Percentiles rank a stretch among this genome's conserved stretches.
These are phyloP conservation scores for Hyperoodon ampullatus DNA, from an alignment of 2,113 vertebrate species.

Conservation along the genomic window DNA sequence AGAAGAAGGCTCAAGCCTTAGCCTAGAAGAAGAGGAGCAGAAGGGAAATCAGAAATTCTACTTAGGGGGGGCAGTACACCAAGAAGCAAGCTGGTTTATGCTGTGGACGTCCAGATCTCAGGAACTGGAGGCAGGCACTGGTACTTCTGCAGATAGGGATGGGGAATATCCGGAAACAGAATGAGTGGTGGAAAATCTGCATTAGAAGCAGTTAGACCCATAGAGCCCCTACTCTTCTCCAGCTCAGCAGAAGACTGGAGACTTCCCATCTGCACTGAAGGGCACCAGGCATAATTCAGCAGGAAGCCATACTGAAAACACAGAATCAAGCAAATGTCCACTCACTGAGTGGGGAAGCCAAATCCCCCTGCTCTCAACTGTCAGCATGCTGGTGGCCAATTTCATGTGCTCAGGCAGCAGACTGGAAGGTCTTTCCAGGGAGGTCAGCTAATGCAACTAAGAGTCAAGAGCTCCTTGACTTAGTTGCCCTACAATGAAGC, in stretches of 20 bases:
- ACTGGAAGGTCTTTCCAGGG: neutral
- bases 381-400: accelerated
- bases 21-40: neutral
- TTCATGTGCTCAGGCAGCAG: neutral
- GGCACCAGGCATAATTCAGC: no score
- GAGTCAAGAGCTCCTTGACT: accelerated
- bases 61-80: accelerated
- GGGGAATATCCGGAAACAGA: neutral
- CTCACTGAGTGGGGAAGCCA: neutral
- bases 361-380: accelerated
- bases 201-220: neutral
- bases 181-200: neutral
- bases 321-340: neutral
- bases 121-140: neutral
- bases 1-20: no score
- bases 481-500: accelerated
- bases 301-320: no score
- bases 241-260: neutral
- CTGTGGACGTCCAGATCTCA: neutral
- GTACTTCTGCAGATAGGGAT: neutral
- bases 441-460: neutral
- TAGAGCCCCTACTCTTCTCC: accelerated
- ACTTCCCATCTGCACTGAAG: neutral
- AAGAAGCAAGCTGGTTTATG: neutral
- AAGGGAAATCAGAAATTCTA: neutral